Evolutionary conservation across 1,140 invertebrate species (phyloP), one percentile per base, ranked within the genome.

Genomic region (Drosophila guanche): DNA sequence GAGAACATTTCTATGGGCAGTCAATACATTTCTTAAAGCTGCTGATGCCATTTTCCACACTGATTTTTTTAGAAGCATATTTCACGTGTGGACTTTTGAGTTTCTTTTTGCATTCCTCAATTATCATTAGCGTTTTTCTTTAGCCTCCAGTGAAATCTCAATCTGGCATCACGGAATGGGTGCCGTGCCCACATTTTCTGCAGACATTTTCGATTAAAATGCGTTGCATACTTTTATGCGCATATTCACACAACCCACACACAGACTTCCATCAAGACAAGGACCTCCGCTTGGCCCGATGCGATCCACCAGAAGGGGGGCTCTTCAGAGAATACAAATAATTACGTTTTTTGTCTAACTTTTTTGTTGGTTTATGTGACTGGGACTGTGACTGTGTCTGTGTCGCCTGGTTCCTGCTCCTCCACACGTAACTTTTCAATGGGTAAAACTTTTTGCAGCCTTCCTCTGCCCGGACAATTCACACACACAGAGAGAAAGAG

Each of bases 131-230:
- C 8, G n/a, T n/a, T n/a, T n/a, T n/a, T n/a, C n/a, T n/a, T 12
- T 41, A 4, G 52, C 58, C 47, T 50, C 25, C 14, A 42, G 37
- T 16, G 5, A 40, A 59, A 68, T 65, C 75, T 59, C 14, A 25
- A 45, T 48, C 37, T 16, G 8, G 16, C 42, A 7, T 47, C 40
- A 62, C 27, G 63, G 63, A 60, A 58, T 58, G 47, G 53, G 55
- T 43, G 25, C 47, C 16, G 16, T 20, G 16, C 16, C 16, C 81
- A 76, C 81, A 86, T 80, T 74, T 77, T 48, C 48, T 62, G 77
- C 63, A 80, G 77, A 85, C 57, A 72, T 77, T 85, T 85, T 85
- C 81, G 81, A 85, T 85, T 85, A 85, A 85, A 85, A 86, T 85
- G 73, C 77, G 81, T 76, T 70, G 80, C 80, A 85, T 86, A 86